Evolutionary conservation across 2,797 vertebrate genomes (phyloP).

Genomic region (Manis pentadactyla): DNA sequence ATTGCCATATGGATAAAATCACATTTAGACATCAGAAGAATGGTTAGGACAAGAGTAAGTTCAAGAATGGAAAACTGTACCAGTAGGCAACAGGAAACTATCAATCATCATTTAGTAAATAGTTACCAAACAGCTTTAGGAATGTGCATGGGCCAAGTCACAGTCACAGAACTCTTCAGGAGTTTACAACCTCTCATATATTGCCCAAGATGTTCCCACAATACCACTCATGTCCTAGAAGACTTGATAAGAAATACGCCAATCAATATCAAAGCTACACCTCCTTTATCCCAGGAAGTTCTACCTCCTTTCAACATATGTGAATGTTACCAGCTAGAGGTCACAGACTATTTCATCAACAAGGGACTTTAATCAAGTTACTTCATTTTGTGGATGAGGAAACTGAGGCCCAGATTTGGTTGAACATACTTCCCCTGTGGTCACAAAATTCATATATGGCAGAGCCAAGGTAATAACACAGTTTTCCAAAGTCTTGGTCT

Average conservation of each 20-base stretch:
- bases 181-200: not conserved
- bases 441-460: not conserved
- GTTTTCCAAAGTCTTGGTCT: not conserved
- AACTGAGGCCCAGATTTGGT: not conserved
- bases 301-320: not conserved
- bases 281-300: not conserved
- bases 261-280: not conserved
- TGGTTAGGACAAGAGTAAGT: not conserved
- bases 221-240: not conserved
- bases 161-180: not conserved
- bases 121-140: not conserved
- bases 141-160: not conserved
- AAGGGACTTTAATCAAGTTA: not conserved
- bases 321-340: not conserved
- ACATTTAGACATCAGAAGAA: not conserved
- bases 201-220: not conserved
- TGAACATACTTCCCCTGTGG: not conserved
- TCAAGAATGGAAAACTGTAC: not conserved
- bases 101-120: not conserved
- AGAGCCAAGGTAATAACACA: not conserved
- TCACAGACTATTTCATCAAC: not conserved
- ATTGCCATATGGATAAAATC: not conserved
- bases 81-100: not conserved
- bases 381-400: slow-evolving; percentile 13
- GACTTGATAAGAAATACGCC: not conserved